These are phyloP conservation scores for Stigmatopora nigra DNA, from an alignment of 2,113 vertebrate species.

Conservation along the genomic window DNA sequence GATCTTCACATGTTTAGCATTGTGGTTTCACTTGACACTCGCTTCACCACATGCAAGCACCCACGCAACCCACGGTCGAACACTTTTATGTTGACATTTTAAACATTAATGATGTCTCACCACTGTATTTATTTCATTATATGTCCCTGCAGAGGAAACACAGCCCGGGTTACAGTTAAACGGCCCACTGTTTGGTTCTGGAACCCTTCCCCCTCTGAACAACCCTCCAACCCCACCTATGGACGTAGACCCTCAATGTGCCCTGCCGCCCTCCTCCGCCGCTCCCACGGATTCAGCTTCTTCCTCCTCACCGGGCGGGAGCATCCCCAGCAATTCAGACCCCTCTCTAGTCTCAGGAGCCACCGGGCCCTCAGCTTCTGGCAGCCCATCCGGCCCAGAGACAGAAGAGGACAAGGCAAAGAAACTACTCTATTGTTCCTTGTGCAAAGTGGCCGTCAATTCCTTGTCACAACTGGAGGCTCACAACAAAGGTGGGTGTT, in stretches of 20 bases:
- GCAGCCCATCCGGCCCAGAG: constrained; percentile 62
- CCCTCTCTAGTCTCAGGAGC: constrained; percentile 35
- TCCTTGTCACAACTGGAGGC: constrained; percentile 90
- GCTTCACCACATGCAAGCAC: constrained; percentile 19
- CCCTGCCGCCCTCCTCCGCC: constrained; percentile 48
- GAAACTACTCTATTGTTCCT: constrained; percentile 83
- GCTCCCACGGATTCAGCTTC: constrained; percentile 46
- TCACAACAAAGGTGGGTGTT: constrained; percentile 82
- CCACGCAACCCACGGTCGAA: constrained; percentile 20
- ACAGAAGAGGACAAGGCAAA: constrained; percentile 86
- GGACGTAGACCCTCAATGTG: constrained; percentile 58
- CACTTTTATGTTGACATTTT: constrained; percentile 31
- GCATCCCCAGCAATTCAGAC: constrained; percentile 42
- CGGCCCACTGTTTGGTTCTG: constrained; percentile 45
- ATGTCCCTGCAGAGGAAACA: constrained; percentile 57
- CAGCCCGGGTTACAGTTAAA: constrained; percentile 53
- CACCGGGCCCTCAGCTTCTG: constrained; percentile 26
- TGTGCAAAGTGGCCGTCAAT: constrained; percentile 91
- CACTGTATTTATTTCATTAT: constrained; percentile 8
- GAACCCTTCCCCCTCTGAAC: constrained; percentile 43
- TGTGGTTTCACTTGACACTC: constrained; percentile 1
- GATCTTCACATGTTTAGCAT: constrained; percentile 26
- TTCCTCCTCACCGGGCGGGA: constrained; percentile 59
- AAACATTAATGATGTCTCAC: not conserved
- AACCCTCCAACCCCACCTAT: constrained; percentile 55